A percentile compares a stretch with the other conserved stretches of the same genome.
phyloP scores from a whole-genome alignment of 2,113 vertebrate genomes.

The Garra rufa region DNA sequence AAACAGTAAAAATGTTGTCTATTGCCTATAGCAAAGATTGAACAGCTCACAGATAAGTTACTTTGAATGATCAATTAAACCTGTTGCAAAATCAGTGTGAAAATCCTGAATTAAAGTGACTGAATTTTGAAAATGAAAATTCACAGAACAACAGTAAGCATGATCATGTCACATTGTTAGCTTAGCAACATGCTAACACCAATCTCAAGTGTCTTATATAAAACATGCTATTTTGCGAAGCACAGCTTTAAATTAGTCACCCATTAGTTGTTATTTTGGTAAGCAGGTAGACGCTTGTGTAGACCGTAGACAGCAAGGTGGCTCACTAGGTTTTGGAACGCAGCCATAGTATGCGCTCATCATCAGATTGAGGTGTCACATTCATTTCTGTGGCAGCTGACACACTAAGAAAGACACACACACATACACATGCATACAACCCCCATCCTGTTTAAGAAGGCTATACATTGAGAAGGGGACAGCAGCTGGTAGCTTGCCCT shows the following conservation, averaged over 20 bases:
- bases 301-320: not conserved
- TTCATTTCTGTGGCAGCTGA: constrained; percentile 66
- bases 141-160: not conserved
- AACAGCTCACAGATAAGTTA: no score
- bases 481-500: constrained; percentile 86
- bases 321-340: not conserved
- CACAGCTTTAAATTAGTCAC: not conserved
- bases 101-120: not conserved
- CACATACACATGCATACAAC: constrained; percentile 28
- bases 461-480: constrained; percentile 67
- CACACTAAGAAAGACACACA: constrained; percentile 41
- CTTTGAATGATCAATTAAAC: no score
- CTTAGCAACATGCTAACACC: not conserved
- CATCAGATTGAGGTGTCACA: constrained; percentile 60
- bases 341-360: constrained; percentile 21
- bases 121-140: not conserved
- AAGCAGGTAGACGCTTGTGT: not conserved
- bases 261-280: not conserved
- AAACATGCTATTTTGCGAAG: not conserved
- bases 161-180: not conserved
- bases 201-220: not conserved
- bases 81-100: not conserved
- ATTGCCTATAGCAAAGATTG: no score
- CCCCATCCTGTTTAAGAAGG: constrained; percentile 60
- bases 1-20: no score